These are phyloP conservation scores for Tachuris rubrigastra DNA, from an alignment of 2,113 vertebrate genomes.

Conservation along the genomic window DNA sequence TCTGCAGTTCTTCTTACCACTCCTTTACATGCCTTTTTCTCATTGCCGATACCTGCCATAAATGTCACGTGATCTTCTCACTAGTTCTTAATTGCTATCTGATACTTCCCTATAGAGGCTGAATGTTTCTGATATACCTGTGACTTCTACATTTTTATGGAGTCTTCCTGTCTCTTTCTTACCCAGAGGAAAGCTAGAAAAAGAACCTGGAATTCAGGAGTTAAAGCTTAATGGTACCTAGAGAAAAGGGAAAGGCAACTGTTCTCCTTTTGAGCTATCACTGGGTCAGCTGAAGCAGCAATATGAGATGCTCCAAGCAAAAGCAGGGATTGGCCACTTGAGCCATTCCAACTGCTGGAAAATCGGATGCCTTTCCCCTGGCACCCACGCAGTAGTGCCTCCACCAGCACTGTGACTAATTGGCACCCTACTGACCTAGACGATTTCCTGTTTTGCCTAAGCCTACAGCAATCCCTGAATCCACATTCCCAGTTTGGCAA, in stretches of 20 bases:
- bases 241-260: background rate
- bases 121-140: background rate
- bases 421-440: background rate
- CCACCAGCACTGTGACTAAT: background rate
- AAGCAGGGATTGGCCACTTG: background rate
- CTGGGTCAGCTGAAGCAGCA: background rate
- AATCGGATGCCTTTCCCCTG: background rate
- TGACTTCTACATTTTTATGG: background rate
- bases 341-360: background rate
- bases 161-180: background rate
- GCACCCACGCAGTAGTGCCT: background rate
- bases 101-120: background rate
- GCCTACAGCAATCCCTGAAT: conserved; percentile 5
- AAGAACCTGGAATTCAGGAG: background rate
- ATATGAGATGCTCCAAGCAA: background rate
- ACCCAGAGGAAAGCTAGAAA: background rate
- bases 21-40: background rate
- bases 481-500: background rate
- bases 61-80: background rate
- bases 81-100: background rate
- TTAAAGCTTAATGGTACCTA: background rate
- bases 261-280: background rate
- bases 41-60: background rate
- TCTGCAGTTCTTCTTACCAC: background rate
- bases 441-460: conserved; percentile 19